Evolutionary conservation across 2,888 invertebrate species (phyloP).

Genomic region (Caenorhabditis angaria): DNA sequence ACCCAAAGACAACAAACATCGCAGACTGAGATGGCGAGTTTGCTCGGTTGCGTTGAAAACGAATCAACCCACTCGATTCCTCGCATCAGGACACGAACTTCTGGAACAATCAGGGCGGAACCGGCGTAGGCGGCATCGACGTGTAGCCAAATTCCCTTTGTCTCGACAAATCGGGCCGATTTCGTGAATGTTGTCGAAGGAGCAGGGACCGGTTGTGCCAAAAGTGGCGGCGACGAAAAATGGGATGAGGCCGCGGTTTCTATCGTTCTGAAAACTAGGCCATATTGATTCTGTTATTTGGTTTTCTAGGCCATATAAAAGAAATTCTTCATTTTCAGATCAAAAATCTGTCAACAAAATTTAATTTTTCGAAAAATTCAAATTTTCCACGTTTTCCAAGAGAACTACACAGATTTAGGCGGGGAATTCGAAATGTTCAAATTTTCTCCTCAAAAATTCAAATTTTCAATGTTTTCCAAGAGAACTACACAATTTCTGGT

Average conservation of each 20-base stretch:
- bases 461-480: no score
- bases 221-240: constrained; percentile 39
- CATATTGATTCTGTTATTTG: no score
- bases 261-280: constrained; percentile 16
- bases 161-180: constrained; percentile 38
- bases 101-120: constrained; percentile 36
- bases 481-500: no score
- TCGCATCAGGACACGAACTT: constrained; percentile 31
- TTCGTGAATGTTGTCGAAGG: constrained; percentile 35
- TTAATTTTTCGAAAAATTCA: no score
- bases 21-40: constrained; percentile 28
- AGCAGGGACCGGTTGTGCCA: constrained; percentile 37
- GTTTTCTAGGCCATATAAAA: no score
- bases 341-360: no score
- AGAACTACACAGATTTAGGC: no score
- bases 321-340: no score
- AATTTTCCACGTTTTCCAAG: no score
- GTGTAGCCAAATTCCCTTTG: constrained; percentile 34
- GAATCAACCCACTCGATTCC: constrained; percentile 39
- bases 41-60: constrained; percentile 33
- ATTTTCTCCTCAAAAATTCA: no score
- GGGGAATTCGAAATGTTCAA: no score
- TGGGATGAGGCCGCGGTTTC: constrained; percentile 26
- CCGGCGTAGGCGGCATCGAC: constrained; percentile 40
- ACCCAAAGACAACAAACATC: constrained; percentile 42